phyloP scores from a whole-genome alignment of 2,797 vertebrate species.

The Sebastes flavidus region DNA sequence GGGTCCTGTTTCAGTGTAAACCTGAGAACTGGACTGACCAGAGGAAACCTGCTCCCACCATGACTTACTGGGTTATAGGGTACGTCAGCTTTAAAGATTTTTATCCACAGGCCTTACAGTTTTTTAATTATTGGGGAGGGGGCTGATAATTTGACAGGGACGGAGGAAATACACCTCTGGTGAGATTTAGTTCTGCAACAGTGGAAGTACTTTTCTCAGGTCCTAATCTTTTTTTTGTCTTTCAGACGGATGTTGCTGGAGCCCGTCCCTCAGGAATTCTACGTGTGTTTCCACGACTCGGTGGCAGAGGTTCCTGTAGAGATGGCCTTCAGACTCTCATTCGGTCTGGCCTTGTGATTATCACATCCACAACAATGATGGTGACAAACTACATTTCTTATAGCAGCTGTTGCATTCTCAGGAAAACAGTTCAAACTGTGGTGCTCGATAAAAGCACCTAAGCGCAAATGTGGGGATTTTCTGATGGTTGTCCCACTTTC shows the following conservation, averaged over 20 bases:
- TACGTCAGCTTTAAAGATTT: constrained; percentile 60
- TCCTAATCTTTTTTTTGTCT: not conserved
- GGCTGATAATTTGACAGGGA: no score
- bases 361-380: not conserved
- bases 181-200: no score
- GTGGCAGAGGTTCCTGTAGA: constrained; percentile 93
- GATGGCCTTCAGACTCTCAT: constrained; percentile 95
- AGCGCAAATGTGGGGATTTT: not conserved
- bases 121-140: no score
- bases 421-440: constrained; percentile 5
- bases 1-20: constrained; percentile 94
- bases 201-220: no score
- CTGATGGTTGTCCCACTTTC: not conserved
- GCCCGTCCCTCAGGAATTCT: constrained; percentile 94
- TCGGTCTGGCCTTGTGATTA: constrained; percentile 86
- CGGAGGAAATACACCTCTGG: no score
- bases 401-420: constrained; percentile 21
- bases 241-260: constrained; percentile 91
- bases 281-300: constrained; percentile 96
- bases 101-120: not conserved
- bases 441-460: not conserved
- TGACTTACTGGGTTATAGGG: constrained; percentile 99
- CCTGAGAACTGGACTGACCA: constrained; percentile 93
- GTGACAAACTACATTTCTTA: not conserved
- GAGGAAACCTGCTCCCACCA: constrained; percentile 89